phyloP scores from a whole-genome alignment of 2,797 vertebrate genomes.

The Thunnus albacares region DNA sequence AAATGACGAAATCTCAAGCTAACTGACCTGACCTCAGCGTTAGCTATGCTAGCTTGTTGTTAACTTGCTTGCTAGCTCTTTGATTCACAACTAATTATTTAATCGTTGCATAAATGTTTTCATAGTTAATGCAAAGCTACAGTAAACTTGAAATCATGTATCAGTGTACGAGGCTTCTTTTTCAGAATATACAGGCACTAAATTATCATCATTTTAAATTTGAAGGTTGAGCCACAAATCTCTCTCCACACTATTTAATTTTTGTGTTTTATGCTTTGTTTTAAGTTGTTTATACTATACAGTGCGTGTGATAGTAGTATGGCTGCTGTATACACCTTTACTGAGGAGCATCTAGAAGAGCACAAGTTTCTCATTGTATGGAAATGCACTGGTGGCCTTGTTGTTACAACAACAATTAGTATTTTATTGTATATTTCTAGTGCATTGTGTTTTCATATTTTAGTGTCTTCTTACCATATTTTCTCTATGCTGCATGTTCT shows the following conservation, averaged over 20 bases:
- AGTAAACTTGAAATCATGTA: not conserved
- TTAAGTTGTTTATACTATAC: not conserved
- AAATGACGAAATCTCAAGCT: not conserved
- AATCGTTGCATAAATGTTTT: no score
- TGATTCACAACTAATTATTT: not conserved
- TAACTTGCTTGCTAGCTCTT: not conserved
- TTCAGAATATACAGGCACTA: not conserved
- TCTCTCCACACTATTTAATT: not conserved
- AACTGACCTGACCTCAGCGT: not conserved
- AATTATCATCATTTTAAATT: not conserved
- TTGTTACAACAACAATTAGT: not conserved
- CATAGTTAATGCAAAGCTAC: not conserved
- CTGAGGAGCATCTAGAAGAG: not conserved
- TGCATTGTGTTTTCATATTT: not conserved
- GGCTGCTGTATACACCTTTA: no score
- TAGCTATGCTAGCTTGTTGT: slow-evolving; percentile 26
- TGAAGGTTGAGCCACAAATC: no score
- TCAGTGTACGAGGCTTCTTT: not conserved
- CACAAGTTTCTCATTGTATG: not conserved
- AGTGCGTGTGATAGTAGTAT: not conserved
- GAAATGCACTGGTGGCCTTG: not conserved
- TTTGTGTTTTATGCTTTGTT: not conserved
- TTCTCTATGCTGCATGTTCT: not conserved
- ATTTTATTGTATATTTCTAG: not conserved
- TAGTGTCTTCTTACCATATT: not conserved